Conservation (phyloP, 2,113 vertebrate species). For the Prolemur simus region DNA sequence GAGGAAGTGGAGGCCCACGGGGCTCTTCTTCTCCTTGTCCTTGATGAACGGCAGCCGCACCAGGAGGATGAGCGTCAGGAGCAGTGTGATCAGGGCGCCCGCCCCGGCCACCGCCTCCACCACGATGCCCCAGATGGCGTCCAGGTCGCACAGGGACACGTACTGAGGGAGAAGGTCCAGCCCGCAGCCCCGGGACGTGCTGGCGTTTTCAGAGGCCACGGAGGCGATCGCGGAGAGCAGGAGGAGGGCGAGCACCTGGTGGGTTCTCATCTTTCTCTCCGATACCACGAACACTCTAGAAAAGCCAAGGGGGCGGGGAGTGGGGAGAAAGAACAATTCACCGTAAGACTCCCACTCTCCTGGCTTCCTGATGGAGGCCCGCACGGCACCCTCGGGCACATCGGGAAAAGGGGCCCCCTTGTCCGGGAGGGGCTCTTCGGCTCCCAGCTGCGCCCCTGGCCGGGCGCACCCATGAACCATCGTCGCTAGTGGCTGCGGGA, state of each 20-base stretch:
- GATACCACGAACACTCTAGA: constrained; percentile 24
- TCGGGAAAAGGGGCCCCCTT: not conserved
- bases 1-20: constrained; percentile 92
- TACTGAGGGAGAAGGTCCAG: constrained; percentile 92
- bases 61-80: constrained; percentile 91
- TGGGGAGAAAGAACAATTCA: not conserved
- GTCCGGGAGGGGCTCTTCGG: not conserved
- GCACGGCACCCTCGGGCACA: fast-evolving
- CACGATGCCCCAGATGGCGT: constrained; percentile 96
- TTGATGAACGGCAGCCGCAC: constrained; percentile 93
- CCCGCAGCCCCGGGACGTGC: constrained; percentile 91
- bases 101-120: constrained; percentile 92
- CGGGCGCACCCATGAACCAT: not conserved
- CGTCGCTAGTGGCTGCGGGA: not conserved
- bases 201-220: constrained; percentile 85
- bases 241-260: constrained; percentile 84
- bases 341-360: not conserved
- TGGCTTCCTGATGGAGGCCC: not conserved
- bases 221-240: constrained; percentile 87
- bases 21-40: constrained; percentile 93
- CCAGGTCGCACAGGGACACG: constrained; percentile 94
- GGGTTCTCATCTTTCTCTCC: constrained; percentile 86
- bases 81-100: constrained; percentile 89
- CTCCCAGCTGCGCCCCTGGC: not conserved
- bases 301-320: not conserved